phyloP scores from a whole-genome alignment of 2,797 vertebrate genomes.

The Lacerta bilineata region DNA sequence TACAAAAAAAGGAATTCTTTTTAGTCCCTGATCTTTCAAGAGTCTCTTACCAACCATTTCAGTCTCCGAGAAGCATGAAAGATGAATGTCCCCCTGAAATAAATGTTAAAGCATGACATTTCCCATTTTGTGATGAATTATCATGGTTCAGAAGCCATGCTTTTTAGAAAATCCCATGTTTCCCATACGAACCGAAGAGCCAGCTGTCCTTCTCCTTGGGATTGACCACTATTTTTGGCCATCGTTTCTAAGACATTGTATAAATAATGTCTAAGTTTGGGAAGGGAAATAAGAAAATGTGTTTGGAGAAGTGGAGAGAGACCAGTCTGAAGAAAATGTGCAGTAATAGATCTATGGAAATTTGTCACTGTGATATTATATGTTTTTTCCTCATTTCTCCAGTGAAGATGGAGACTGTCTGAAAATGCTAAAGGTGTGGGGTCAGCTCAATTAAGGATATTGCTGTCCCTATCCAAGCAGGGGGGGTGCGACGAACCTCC shows the following conservation, averaged over 20 bases:
- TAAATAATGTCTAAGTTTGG: constrained; percentile 47
- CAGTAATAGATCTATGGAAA: neutral
- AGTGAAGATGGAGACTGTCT: neutral
- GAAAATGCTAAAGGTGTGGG: neutral
- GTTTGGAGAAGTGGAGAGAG: neutral
- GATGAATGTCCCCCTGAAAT: neutral
- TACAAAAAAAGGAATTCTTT: neutral
- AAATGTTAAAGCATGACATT: neutral
- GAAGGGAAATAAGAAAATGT: neutral
- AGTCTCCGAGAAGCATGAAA: constrained; percentile 34
- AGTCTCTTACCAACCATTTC: neutral
- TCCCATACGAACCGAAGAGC: constrained; percentile 38
- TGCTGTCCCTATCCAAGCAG: neutral
- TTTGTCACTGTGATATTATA: fast-evolving
- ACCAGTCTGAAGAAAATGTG: constrained; percentile 8
- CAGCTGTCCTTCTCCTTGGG: constrained; percentile 40
- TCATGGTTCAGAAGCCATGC: constrained; percentile 36
- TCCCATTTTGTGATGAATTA: constrained; percentile 46
- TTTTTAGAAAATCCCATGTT: constrained; percentile 58
- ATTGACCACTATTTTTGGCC: constrained; percentile 36
- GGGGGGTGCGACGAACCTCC: neutral
- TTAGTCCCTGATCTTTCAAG: constrained; percentile 6
- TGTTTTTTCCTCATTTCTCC: neutral
- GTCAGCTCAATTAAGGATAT: neutral
- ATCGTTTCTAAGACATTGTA: constrained; percentile 42